Conservation (phyloP, 2,113 vertebrate species). For the Bathybates hornii region DNA sequence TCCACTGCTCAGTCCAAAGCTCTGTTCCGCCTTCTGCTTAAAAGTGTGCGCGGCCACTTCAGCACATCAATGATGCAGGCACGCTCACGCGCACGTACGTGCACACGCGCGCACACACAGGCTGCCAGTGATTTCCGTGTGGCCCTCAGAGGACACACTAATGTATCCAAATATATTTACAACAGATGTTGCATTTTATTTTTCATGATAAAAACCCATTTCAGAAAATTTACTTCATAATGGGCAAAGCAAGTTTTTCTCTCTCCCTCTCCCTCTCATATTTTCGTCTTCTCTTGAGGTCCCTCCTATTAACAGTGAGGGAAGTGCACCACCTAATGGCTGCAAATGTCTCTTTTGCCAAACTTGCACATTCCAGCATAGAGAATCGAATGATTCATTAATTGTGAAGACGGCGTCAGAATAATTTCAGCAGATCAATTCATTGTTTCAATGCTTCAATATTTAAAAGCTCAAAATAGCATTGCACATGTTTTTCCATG, state of each 20-base stretch:
- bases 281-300: slow-evolving; percentile 46
- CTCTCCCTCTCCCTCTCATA: background rate
- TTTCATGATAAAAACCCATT: slow-evolving; percentile 79
- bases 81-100: background rate
- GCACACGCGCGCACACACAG: background rate
- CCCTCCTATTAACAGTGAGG: slow-evolving; percentile 50
- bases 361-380: background rate
- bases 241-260: slow-evolving; percentile 55
- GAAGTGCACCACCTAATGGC: slow-evolving; percentile 77
- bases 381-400: background rate
- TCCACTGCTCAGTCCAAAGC: slow-evolving; percentile 12
- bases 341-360: background rate
- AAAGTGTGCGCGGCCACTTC: slow-evolving; percentile 34
- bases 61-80: slow-evolving; percentile 19
- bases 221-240: slow-evolving; percentile 74
- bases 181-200: slow-evolving; percentile 81
- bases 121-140: slow-evolving; percentile 79
- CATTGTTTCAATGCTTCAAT: background rate
- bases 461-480: background rate
- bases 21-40: background rate
- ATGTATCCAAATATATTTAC: slow-evolving; percentile 81
- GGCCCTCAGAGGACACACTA: slow-evolving; percentile 72
- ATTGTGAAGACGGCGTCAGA: background rate
- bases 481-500: background rate
- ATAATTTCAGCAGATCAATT: background rate